Base-by-base conservation (phyloP, 1,140 invertebrate species). In the Aphelenchoides besseyi region DNA sequence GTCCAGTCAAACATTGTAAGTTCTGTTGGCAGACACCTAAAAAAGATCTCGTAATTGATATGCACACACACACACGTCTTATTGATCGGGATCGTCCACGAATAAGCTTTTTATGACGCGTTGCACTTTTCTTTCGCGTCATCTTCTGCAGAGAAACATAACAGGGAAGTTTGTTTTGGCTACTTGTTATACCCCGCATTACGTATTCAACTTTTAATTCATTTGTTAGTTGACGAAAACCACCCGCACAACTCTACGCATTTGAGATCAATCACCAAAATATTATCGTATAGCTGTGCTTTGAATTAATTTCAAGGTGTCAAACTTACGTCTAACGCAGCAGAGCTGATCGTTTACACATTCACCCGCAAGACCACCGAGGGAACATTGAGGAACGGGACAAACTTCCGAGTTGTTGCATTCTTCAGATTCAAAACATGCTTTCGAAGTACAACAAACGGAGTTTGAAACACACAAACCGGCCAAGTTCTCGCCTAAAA, bases 241-340 rank as follows among this genome's bases (percentile, higher is more conserved):
- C n/a, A n/a, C n/a, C n/a, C n/a, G n/a, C n/a, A n/a, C n/a, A n/a
- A n/a, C n/a, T n/a, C n/a, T n/a, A n/a, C n/a, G n/a, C n/a, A n/a
- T n/a, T n/a, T n/a, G n/a, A n/a, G n/a, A n/a, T n/a, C n/a, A n/a
- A n/a, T n/a, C n/a, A n/a, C n/a, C n/a, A n/a, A n/a, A n/a, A n/a
- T n/a, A n/a, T n/a, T n/a, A n/a, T n/a, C n/a, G n/a, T n/a, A n/a
- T n/a, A n/a, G n/a, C n/a, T n/a, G n/a, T n/a, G n/a, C n/a, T n/a
- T n/a, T n/a, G n/a, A n/a, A n/a, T n/a, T n/a, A n/a, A 29, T 57
- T 57, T 18, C 23, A 57, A 57, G 26, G 26, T 18, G 1, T 57
- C 8, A 18, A 53, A 33, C 18, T 68, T 70, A 77, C 75, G 41
- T 67, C 71, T 30, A 29, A 64, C 71, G 53, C 75, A 77, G 73